Evolutionary conservation across 1,140 invertebrate species (phyloP).

Genomic region (Bombus sylvicola): DNA sequence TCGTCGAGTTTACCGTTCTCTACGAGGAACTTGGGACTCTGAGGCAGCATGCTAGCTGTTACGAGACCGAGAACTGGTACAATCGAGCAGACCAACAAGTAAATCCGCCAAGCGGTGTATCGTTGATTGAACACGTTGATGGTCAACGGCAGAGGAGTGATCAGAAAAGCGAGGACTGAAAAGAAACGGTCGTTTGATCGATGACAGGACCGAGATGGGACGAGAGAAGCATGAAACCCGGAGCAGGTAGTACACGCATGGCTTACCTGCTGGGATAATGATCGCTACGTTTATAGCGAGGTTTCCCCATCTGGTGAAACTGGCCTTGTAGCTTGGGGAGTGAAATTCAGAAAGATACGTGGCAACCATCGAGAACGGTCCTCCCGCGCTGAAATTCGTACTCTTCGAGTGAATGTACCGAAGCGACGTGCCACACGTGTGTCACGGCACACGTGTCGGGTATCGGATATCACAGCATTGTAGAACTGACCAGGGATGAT

Average conservation of each 20-base stretch:
- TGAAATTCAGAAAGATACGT: constrained; percentile 80
- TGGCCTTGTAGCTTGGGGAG: constrained; percentile 68
- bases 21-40: constrained; percentile 85
- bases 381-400: constrained; percentile 72
- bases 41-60: constrained; percentile 73
- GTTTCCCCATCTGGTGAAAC: constrained; percentile 73
- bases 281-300: constrained; percentile 71
- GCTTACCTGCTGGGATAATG: constrained; percentile 77
- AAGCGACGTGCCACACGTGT: no score
- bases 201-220: not conserved
- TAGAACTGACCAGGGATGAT: constrained; percentile 1
- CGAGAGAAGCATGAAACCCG: not conserved
- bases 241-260: not conserved
- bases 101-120: constrained; percentile 85
- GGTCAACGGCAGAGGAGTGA: constrained; percentile 79
- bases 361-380: constrained; percentile 75
- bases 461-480: no score
- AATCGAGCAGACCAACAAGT: constrained; percentile 80
- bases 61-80: constrained; percentile 75
- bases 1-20: constrained; percentile 76
- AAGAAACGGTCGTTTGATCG: constrained; percentile 38
- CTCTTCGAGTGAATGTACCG: not conserved
- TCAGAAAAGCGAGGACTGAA: constrained; percentile 82
- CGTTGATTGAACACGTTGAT: constrained; percentile 74
- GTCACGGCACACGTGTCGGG: not conserved